Base-by-base conservation (phyloP, 1,140 invertebrate genomes). In the Camponotus pennsylvanicus region DNA sequence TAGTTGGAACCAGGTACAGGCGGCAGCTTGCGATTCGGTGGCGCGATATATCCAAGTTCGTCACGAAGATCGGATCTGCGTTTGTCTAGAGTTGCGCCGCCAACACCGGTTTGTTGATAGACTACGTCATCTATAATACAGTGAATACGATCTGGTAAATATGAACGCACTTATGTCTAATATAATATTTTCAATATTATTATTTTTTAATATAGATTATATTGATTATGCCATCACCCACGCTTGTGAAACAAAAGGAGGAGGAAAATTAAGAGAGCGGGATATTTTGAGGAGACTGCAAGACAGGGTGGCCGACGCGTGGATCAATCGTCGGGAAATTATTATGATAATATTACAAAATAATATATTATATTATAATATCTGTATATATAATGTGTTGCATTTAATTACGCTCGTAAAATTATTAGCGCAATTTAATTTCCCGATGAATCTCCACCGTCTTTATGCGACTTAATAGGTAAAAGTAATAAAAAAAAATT, bases 1-100 rank as follows among this genome's bases (percentile, higher is more conserved):
- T 98, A 98, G 95, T 98, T 98, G 21, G 98, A 98, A 80, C 98
- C 98, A 57, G 98, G 98, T 3, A 99, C 98, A 13, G 98, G 98
- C 9, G 98, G 98, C 63, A 98, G 96, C 95, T 98, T 98, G 85
- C 98, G 96, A 94, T 98, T 99, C 52, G 98, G 98, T 42, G 98
- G 98, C 0, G 98, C 98, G 93, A 98, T 98, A 95, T 99, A 98
- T 42, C 98, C 98, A 7, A 98, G 96, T 94, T 99, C 98, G 93
- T 98, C 98, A 13, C 98, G 96, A 37, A 98, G 95, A 87, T 98
- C 98, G 1, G 97, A 97, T 45, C 97, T 96, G 86, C 98, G 97
- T 95, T 98, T 98, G 94, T 98, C 98, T 90, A 98, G 95, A 1
- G 98, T 98, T 70, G 98, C 97, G 76, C 96, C 97, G 42, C 96